These are phyloP conservation scores for Portevinia maculata DNA, from an alignment of 2,888 invertebrate genomes.

Conservation along the genomic window DNA sequence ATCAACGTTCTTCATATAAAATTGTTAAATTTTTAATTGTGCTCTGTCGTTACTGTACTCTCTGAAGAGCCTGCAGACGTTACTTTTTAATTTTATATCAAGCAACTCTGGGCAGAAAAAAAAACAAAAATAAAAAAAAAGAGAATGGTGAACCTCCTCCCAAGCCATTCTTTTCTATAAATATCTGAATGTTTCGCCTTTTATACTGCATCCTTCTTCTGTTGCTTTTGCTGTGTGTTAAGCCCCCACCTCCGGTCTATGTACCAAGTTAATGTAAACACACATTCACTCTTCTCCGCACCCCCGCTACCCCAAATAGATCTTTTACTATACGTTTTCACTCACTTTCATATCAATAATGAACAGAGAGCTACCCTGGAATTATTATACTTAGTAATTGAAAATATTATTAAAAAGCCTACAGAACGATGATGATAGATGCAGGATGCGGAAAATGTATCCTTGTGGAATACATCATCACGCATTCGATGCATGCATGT, in stretches of 20 bases:
- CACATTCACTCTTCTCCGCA: conserved; percentile 25
- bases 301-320: conserved; percentile 33
- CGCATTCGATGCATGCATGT: conserved; percentile 35
- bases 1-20: conserved; percentile 73
- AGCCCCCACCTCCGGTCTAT: conserved; percentile 12
- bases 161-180: conserved; percentile 68
- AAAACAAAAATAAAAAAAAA: conserved; percentile 22
- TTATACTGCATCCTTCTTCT: conserved; percentile 61
- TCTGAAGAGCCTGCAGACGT: conserved; percentile 70
- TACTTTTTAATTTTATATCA: conserved; percentile 69
- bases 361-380: conserved; percentile 69
- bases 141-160: conserved; percentile 31
- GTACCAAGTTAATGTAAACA: conserved; percentile 72
- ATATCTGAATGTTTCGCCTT: conserved; percentile 72
- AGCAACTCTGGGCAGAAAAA: conserved; percentile 34
- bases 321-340: conserved; percentile 65
- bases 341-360: conserved; percentile 73
- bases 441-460: conserved; percentile 48
- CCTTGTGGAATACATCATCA: conserved; percentile 53
- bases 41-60: conserved; percentile 71
- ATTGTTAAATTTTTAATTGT: conserved; percentile 74
- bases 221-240: conserved; percentile 8
- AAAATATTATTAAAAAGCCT: conserved; percentile 73
- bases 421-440: conserved; percentile 34
- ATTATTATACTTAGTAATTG: conserved; percentile 73